Base-by-base conservation (phyloP, 2,888 invertebrate genomes). In the Microdon myrmicae region DNA sequence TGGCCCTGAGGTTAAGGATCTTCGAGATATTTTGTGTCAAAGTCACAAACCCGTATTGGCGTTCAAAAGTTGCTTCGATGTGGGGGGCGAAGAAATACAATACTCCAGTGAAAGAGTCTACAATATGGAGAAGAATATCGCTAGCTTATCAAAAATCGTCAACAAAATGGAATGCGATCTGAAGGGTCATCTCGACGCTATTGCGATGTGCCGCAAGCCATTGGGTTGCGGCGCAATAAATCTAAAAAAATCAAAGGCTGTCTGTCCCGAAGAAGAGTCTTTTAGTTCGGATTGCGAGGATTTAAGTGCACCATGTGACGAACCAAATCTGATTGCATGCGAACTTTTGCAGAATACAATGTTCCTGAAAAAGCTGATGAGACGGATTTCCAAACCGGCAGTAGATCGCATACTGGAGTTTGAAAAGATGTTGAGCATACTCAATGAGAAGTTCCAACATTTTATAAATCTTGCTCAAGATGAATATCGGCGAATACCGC, bases 301-400 rank as follows among this genome's bases (percentile, higher is more conserved):
- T 45, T 69, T 75, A 0, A 79, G 76, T 49, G 69, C 70, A 5
- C 58, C 69, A 1, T 76, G 75, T 17, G 75, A 79, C 39, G 72
- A 72, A 23, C 71, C 73, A 7, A 74, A 75, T 22, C 70, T 72
- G 6, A 69, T 74, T 2, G 75, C 76, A 6, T 77, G 77, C 31
- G 68, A 70, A 4, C 68, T 78, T 9, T 44, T 78, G 0, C 67
- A 71, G 29, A 75, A 77, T 39, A 49, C 66, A 17, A 70, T 70
- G 26, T 79, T 78, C 16, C 60, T 79, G 35, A 73, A 74, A 53
- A 79, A 74, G 14, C 55, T 78, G 2, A 43, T 78, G 68, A 67
- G 75, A 0, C 70, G 71, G 16, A 69, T 78, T 8, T 69, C 73
- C 2, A 41, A 68, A 1, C 78, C 78, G 1, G 60, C 77, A n/a